A percentile compares a stretch with the other conserved stretches of the same genome.
phyloP scores from a whole-genome alignment of 2,888 invertebrate species.

The Drosophila ezoana region DNA sequence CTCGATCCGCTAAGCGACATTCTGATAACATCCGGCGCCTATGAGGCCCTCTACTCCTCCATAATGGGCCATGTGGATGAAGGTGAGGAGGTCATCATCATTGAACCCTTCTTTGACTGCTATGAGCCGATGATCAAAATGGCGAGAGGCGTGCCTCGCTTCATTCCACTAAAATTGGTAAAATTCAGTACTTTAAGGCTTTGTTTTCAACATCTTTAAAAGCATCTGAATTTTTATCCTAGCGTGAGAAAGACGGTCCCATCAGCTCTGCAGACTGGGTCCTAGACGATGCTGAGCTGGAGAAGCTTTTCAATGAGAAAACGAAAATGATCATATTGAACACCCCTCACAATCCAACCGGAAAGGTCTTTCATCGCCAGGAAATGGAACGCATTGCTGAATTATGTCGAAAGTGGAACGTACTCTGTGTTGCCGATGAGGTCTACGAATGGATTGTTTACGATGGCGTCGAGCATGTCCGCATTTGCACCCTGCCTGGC shows the following conservation, averaged over 20 bases:
- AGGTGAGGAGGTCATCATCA: conserved; percentile 97
- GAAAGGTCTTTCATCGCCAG: conserved; percentile 90
- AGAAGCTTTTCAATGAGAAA: conserved; percentile 91
- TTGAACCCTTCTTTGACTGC: conserved; percentile 99
- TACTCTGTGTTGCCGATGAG: conserved; percentile 97
- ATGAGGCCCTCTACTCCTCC: conserved; percentile 95
- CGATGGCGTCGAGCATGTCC: conserved; percentile 92
- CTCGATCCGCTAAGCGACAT: conserved; percentile 95
- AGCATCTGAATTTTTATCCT: neutral
- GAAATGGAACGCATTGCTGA: conserved; percentile 93
- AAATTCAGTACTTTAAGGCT: conserved; percentile 71
- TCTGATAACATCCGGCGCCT: conserved; percentile 96
- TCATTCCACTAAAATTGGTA: conserved; percentile 94
- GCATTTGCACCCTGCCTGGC: conserved; percentile 97
- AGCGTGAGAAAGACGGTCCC: conserved; percentile 82
- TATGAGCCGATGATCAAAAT: conserved; percentile 97
- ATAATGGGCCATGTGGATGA: conserved; percentile 94
- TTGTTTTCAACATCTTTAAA: neutral
- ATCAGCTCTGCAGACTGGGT: conserved; percentile 93
- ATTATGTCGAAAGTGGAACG: conserved; percentile 96
- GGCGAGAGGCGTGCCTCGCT: conserved; percentile 94
- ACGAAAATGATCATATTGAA: conserved; percentile 98
- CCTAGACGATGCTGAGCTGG: conserved; percentile 92
- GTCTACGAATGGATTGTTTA: conserved; percentile 99
- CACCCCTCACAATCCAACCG: conserved; percentile 98